These are phyloP conservation scores for Parnassius orleans DNA, from an alignment of 2,888 invertebrate species.

Conservation along the genomic window DNA sequence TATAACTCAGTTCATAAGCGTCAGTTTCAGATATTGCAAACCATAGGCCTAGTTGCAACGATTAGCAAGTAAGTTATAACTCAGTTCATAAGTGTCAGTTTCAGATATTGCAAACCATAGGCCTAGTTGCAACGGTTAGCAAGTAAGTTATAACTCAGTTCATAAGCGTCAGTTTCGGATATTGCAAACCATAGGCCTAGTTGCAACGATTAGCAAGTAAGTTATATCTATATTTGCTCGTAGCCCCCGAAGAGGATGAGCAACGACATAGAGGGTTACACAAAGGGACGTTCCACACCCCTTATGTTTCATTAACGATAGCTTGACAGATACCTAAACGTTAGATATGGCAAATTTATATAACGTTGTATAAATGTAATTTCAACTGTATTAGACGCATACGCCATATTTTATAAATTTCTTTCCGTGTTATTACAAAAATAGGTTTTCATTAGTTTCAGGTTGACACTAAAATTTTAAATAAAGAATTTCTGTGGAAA, in stretches of 20 bases:
- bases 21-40: conserved; percentile 6
- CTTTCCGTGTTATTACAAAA: no score
- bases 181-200: conserved; percentile 32
- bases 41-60: conserved; percentile 37
- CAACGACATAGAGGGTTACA: conserved; percentile 54
- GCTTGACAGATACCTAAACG: conserved; percentile 44
- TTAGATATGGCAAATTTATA: conserved; percentile 37
- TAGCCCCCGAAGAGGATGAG: conserved; percentile 52
- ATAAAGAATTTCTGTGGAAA: no score
- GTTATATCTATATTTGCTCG: conserved; percentile 52
- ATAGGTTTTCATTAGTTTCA: no score
- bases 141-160: background rate
- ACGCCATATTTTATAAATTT: no score
- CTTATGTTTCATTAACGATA: conserved; percentile 80
- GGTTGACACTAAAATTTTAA: no score
- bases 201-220: conserved; percentile 51
- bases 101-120: conserved; percentile 23
- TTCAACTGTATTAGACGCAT: background rate
- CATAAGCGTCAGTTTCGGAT: conserved; percentile 23
- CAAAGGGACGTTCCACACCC: conserved; percentile 64
- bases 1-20: conserved; percentile 18
- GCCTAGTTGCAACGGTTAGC: conserved; percentile 39
- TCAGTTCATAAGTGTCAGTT: conserved; percentile 21
- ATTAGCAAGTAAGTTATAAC: no score
- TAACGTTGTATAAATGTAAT: background rate